These are phyloP conservation scores for Drosophila paramelanica DNA, from an alignment of 2,888 invertebrate genomes.

Conservation along the genomic window DNA sequence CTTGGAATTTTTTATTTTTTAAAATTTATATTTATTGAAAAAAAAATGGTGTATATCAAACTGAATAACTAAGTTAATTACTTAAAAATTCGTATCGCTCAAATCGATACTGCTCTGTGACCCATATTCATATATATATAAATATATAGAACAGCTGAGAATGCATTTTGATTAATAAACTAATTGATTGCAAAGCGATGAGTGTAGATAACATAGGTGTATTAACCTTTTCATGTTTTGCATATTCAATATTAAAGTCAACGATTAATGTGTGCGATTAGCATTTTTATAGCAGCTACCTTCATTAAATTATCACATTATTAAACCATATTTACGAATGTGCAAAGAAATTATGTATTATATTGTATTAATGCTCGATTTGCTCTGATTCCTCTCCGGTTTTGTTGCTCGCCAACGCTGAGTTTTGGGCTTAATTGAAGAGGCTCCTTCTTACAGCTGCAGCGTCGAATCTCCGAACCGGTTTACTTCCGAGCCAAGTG, in stretches of 20 bases:
- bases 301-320: slow-evolving; percentile 33
- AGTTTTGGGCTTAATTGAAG: slow-evolving; percentile 7
- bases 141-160: background rate
- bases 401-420: slow-evolving; percentile 11
- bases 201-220: slow-evolving; percentile 1
- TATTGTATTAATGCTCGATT: background rate
- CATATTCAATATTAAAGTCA: background rate
- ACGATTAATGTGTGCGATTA: slow-evolving; percentile 17
- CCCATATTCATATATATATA: background rate
- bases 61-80: background rate
- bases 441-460: slow-evolving; percentile 20
- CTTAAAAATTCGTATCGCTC: background rate
- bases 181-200: slow-evolving; percentile 26
- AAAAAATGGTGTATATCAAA: too few relatives aligned
- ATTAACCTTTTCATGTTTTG: slow-evolving; percentile 19
- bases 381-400: slow-evolving; percentile 8
- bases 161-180: slow-evolving; percentile 6
- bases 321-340: slow-evolving; percentile 16
- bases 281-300: slow-evolving; percentile 18
- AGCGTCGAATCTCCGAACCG: slow-evolving; percentile 44
- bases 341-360: slow-evolving; percentile 18
- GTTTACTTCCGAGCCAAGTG: slow-evolving; percentile 47
- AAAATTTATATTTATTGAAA: background rate
- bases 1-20: background rate
- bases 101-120: background rate